These are phyloP conservation scores for Neogobius melanostomus DNA, from an alignment of 2,113 vertebrate species.

Conservation along the genomic window DNA sequence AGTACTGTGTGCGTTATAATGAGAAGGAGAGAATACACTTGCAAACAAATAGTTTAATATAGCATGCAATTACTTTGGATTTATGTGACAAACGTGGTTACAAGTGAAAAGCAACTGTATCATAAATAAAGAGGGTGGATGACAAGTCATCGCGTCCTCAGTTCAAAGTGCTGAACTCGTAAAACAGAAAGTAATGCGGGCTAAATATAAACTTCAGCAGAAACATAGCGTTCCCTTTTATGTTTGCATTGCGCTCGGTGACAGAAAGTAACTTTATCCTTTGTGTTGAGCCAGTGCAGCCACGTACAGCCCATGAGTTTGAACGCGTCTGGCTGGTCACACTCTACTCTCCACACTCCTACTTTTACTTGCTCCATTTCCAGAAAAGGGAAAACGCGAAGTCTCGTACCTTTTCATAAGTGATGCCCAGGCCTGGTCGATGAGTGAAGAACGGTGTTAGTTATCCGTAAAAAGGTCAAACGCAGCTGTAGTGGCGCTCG, in stretches of 20 bases:
- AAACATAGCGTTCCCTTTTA: slow-evolving; percentile 7
- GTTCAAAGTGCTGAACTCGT: background rate
- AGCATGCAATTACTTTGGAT: background rate
- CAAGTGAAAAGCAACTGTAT: background rate
- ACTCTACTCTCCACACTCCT: slow-evolving; percentile 37
- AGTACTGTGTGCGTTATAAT: background rate
- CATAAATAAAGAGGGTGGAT: background rate
- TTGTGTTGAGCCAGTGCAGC: slow-evolving; percentile 29
- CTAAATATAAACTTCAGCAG: background rate
- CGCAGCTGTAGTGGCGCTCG: background rate
- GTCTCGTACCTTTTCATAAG: slow-evolving; percentile 41
- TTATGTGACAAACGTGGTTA: background rate
- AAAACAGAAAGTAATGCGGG: background rate
- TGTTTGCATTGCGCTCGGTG: background rate
- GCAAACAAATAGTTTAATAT: background rate
- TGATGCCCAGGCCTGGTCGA: slow-evolving; percentile 5
- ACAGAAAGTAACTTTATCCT: slow-evolving; percentile 53
- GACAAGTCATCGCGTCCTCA: background rate
- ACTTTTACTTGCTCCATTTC: slow-evolving; percentile 27
- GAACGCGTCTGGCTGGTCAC: background rate
- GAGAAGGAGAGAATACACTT: background rate
- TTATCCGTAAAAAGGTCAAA: slow-evolving; percentile 52
- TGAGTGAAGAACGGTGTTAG: background rate
- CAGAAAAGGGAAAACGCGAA: background rate
- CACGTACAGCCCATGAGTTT: slow-evolving; percentile 13